A percentile compares a stretch with the other conserved stretches of the same genome.
Evolutionary conservation across 2,888 invertebrate species (phyloP).

Genomic region (Drosophila cognata): DNA sequence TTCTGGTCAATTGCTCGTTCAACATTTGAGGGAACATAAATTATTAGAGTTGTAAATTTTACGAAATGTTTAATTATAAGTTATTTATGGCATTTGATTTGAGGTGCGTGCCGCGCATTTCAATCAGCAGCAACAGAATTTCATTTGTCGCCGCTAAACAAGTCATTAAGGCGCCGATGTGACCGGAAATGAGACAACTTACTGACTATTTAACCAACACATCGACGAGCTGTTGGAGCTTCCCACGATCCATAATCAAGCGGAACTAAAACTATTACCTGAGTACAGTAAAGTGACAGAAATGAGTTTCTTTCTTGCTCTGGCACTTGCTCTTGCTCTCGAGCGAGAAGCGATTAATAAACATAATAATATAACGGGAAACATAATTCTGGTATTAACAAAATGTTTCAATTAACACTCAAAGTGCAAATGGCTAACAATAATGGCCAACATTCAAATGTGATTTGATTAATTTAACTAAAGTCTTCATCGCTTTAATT

Average conservation of each 20-base stretch:
- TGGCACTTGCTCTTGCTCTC: background rate
- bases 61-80: conserved; percentile 67
- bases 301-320: background rate
- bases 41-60: conserved; percentile 71
- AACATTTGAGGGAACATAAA: conserved; percentile 66
- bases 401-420: background rate
- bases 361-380: background rate
- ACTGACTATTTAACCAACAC: conserved; percentile 14
- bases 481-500: conserved; percentile 29
- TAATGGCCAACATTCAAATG: conserved; percentile 6
- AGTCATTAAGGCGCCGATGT: conserved; percentile 54
- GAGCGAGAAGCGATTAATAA: background rate
- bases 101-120: conserved; percentile 59
- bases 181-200: conserved; percentile 51
- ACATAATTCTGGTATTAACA: too few relatives aligned
- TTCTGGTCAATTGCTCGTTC: conserved; percentile 72
- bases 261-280: conserved; percentile 26
- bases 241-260: conserved; percentile 51
- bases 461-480: background rate
- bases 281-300: background rate
- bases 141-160: conserved; percentile 40
- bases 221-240: conserved; percentile 5
- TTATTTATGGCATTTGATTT: conserved; percentile 74
- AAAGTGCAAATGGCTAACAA: conserved; percentile 14
- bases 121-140: conserved; percentile 26